Base-by-base conservation (phyloP, 2,113 vertebrate species). In the Crotalus helleri region DNA sequence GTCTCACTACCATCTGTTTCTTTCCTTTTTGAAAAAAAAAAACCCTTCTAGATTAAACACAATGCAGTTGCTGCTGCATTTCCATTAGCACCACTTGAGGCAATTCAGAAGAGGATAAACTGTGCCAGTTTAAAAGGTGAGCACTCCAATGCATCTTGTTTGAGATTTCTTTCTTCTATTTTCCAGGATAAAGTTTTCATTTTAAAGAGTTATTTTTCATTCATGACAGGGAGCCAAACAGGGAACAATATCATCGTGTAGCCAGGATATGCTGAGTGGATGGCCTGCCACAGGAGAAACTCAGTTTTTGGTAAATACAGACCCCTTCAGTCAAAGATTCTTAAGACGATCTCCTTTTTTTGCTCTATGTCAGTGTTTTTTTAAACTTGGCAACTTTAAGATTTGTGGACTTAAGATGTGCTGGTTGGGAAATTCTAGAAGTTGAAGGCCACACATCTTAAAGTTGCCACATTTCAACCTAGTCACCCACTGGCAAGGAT, bases 21-120 rank as follows among this genome's bases (percentile, higher is more conserved):
- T 2, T n/a, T 5, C 1, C 10, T 46, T 7, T 89, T 64, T 44
- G 6, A 5, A 21, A 81, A 81, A 74, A 74, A 90, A 57, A 74
- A 55, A 1, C 12, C 29, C 64, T n/a, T 39, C 53, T 23, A 87
- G 81, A 64, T 90, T 33, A 86, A 90, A 55, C 49, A 87, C 29
- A 93, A 54, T 44, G 55, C 74, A 13, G 55, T 64, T 11, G 39
- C 17, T 33, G 9, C 86, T 61, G 7, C 49, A 53, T 93, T 81
- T 44, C 74, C 92, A 8, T 46, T 90, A 61, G 54, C 91, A 87
- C 21, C 0, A 0, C 44, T 13, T 19, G 19, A 91, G 54, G 46
- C 93, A 93, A 53, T 95, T 55, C 6, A 29, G 91, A 94, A 94
- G 57, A 91, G 81, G 90, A 57, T 90, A 44, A 44, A 85, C 74